Evolutionary conservation across 2,113 vertebrate species (phyloP), one percentile per base, ranked within the genome.

Genomic region (Xenopus borealis): DNA sequence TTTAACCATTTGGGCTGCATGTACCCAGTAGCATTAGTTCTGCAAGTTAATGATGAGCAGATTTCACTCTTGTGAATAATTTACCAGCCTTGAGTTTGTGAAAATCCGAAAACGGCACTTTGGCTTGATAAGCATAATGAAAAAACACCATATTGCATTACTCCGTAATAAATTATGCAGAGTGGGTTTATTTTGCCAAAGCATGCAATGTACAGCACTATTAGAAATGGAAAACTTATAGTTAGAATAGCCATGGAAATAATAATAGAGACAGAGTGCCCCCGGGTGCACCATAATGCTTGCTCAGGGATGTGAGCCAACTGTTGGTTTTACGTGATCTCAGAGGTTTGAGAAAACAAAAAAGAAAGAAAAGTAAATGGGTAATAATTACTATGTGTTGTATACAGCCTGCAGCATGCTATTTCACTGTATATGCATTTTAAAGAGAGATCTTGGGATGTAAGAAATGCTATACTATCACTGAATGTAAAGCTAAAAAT

Each of bases 111-210:
- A 61, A 61, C 11, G 20, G 58, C 20, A 20, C 18, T 23, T 27
- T 61, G 18, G 58, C 58, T 61, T 61, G 18, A 61, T 61, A 23
- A 20, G 20, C 53, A 20, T 61, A 27, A 23, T 23, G 58, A 23
- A 61, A 19, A 61, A 61, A 61, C 9, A 11, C 10, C 18, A 61
- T 27, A 61, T 61, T 61, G 58, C 58, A 61, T 61, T 61, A 61
- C 10, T 61, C 10, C 13, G 14, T 61, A 20, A 20, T 61, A 27
- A 61, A 61, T 61, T 61, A 61, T 61, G 53, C 53, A 55, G 53
- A n/a, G 14, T n/a, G 17, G 53, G 2, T 55, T 55, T 55, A 55
- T n/a, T 55, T 55, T 55, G 53, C 53, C 53, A 55, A n/a, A 55
- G 47, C 53, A 55, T n/a, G 53, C 17, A 16, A 55, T n/a, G 53